Percentiles rank a stretch among this genome's conserved stretches.
phyloP scores from a whole-genome alignment of 64 coral and sea anemone genomes.

The Platygyra sinensis region DNA sequence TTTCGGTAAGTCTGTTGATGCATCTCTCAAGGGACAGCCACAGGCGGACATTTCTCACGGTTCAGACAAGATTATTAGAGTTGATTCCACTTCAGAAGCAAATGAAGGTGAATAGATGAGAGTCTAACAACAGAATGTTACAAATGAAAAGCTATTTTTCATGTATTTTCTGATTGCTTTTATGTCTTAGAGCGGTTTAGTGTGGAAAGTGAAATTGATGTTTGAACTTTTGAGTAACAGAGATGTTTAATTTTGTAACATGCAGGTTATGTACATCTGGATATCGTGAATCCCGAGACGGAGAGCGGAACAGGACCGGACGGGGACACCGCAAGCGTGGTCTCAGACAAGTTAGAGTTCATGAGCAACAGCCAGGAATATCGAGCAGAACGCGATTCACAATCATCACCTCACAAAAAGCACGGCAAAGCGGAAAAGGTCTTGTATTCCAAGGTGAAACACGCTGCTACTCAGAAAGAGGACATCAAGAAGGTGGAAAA shows the following conservation, averaged over 20 bases:
- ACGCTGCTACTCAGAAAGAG: background rate
- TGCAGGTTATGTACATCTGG: constrained; percentile 33
- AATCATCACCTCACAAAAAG: background rate
- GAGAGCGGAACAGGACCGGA: background rate
- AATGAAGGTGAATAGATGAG: constrained; percentile 1
- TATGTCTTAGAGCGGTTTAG: too few relatives aligned
- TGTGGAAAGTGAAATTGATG: too few relatives aligned
- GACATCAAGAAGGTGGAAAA: background rate
- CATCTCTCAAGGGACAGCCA: background rate
- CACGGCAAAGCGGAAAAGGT: constrained; percentile 15
- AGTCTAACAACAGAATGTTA: too few relatives aligned
- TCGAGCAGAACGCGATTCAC: background rate
- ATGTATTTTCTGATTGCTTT: too few relatives aligned
- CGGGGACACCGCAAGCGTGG: background rate
- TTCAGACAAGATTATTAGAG: constrained; percentile 2
- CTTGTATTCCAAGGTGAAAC: background rate
- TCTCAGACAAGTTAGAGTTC: background rate
- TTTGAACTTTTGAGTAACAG: too few relatives aligned
- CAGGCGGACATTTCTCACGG: background rate
- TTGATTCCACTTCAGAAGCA: constrained; percentile 4
- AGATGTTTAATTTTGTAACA: background rate
- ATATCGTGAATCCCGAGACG: constrained; percentile 23
- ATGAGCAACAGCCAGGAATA: constrained; percentile 22
- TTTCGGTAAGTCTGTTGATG: background rate
- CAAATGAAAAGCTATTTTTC: background rate